phyloP scores from a whole-genome alignment of 2,113 vertebrate species.

The Amazona guildingii region DNA sequence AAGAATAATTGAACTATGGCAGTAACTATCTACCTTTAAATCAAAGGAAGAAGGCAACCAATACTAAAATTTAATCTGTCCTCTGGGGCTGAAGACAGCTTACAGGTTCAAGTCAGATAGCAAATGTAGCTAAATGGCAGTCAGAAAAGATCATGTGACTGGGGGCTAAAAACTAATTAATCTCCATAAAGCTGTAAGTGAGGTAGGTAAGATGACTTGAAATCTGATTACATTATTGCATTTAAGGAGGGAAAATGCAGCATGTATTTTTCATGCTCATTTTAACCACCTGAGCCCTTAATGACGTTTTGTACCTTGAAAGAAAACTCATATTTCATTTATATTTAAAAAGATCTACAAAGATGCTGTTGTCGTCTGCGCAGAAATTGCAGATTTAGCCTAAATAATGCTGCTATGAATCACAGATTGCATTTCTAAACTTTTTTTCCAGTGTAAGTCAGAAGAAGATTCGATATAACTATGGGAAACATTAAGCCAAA shows the following conservation, averaged over 20 bases:
- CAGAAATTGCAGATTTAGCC: slow-evolving; percentile 37
- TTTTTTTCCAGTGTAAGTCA: slow-evolving; percentile 33
- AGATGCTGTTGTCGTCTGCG: slow-evolving; percentile 53
- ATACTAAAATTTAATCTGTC: slow-evolving; percentile 81
- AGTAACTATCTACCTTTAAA: slow-evolving; percentile 74
- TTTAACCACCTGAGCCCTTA: slow-evolving; percentile 96
- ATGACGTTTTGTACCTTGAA: slow-evolving; percentile 79
- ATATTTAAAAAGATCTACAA: slow-evolving; percentile 67
- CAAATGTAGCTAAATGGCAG: slow-evolving; percentile 81
- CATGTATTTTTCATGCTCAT: slow-evolving; percentile 91
- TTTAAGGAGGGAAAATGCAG: slow-evolving; percentile 80
- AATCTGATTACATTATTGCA: slow-evolving; percentile 87
- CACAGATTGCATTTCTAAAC: slow-evolving; percentile 23
- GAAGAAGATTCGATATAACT: background rate
- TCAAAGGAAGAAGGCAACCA: slow-evolving; percentile 77
- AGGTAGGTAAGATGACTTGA: slow-evolving; percentile 91
- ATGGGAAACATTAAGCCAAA: background rate
- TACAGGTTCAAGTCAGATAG: slow-evolving; percentile 82
- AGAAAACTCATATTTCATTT: slow-evolving; percentile 75
- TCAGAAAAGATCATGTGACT: slow-evolving; percentile 80
- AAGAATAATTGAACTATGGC: slow-evolving; percentile 65
- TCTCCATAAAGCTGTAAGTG: slow-evolving; percentile 94
- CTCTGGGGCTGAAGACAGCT: slow-evolving; percentile 73
- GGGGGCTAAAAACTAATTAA: slow-evolving; percentile 93
- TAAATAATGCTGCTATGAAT: slow-evolving; percentile 37